These are phyloP conservation scores for Lynx canadensis DNA, from an alignment of 2,113 vertebrate species.

Conservation along the genomic window DNA sequence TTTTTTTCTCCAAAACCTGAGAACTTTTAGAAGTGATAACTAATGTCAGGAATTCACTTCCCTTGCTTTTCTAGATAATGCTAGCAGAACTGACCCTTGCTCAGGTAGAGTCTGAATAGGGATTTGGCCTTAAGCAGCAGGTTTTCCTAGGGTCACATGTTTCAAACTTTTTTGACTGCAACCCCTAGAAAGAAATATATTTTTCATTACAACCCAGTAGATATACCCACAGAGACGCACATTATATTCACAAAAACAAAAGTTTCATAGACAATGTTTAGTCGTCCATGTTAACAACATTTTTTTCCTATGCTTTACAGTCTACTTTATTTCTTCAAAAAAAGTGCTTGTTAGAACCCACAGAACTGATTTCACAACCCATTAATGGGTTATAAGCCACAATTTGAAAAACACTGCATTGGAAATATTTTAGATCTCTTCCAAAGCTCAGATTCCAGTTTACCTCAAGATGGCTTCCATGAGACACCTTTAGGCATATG, in stretches of 20 bases:
- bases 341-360: not conserved
- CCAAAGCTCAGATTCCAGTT: not conserved
- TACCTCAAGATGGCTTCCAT: not conserved
- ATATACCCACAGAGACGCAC: not conserved
- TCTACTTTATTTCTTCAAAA: constrained; percentile 16
- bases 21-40: not conserved
- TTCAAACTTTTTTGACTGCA: not conserved
- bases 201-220: not conserved
- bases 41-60: not conserved
- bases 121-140: not conserved
- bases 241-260: not conserved
- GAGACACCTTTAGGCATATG: not conserved
- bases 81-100: not conserved
- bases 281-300: not conserved
- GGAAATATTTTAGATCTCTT: not conserved
- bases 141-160: not conserved
- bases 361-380: not conserved
- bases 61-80: not conserved
- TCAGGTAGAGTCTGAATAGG: not conserved
- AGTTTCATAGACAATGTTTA: not conserved
- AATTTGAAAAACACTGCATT: not conserved
- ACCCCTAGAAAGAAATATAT: not conserved
- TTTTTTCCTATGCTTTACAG: not conserved
- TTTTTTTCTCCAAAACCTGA: not conserved
- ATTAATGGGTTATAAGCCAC: not conserved